phyloP scores from a whole-genome alignment of 2,888 invertebrate species.

The Acronicta psi region DNA sequence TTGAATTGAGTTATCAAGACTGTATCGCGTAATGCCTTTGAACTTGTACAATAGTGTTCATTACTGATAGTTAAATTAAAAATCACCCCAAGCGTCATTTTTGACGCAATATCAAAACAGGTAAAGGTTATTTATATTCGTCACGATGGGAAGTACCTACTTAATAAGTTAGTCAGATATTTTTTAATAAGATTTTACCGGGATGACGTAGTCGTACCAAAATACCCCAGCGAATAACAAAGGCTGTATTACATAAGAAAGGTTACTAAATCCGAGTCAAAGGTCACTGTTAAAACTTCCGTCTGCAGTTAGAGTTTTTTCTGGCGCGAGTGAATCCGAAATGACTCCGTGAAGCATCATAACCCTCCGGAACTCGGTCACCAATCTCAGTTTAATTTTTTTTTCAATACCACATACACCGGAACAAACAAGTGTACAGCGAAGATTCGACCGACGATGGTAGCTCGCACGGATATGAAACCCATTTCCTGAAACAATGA shows the following conservation, averaged over 20 bases:
- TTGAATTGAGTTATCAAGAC: constrained; percentile 22
- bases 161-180: constrained; percentile 15
- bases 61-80: constrained; percentile 12
- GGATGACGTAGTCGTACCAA: constrained; percentile 17
- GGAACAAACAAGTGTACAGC: constrained; percentile 33
- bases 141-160: constrained; percentile 38
- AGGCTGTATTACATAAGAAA: constrained; percentile 37
- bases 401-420: constrained; percentile 20
- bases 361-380: constrained; percentile 46
- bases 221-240: constrained; percentile 33
- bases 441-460: constrained; percentile 30
- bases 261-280: constrained; percentile 39
- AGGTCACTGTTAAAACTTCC: constrained; percentile 49
- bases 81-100: constrained; percentile 14
- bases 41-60: constrained; percentile 9
- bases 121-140: constrained; percentile 23
- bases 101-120: constrained; percentile 2
- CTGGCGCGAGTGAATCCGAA: constrained; percentile 36
- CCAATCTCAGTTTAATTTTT: constrained; percentile 41
- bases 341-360: constrained; percentile 26
- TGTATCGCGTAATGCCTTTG: constrained; percentile 4
- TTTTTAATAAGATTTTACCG: constrained; percentile 15
- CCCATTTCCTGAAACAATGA: constrained; percentile 70
- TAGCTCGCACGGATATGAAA: constrained; percentile 46
- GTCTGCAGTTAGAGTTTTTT: constrained; percentile 43